phyloP scores from a whole-genome alignment of 64 coral and sea anemone species.

The Hydrozoanthus tunicans region DNA sequence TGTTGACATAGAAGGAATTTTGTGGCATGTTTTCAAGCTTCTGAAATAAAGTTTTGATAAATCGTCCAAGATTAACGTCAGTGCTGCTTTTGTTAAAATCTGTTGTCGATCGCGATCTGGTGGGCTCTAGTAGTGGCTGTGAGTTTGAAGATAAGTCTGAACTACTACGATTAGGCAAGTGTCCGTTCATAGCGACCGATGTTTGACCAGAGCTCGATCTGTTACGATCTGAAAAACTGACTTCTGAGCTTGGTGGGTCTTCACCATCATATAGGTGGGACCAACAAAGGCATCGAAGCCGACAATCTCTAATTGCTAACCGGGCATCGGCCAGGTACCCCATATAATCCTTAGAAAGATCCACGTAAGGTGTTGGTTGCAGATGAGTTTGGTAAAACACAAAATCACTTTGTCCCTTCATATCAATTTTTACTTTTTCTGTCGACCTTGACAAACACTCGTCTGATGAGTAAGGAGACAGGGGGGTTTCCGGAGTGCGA shows the following conservation, averaged over 20 bases:
- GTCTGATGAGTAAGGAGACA: constrained; percentile 63
- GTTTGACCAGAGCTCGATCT: constrained; percentile 41
- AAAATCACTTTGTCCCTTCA: constrained; percentile 69
- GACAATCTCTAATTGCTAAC: constrained; percentile 63
- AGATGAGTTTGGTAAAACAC: constrained; percentile 77
- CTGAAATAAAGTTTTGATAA: constrained; percentile 86
- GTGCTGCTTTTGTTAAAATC: constrained; percentile 59
- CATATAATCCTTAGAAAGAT: constrained; percentile 81
- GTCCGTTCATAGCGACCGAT: constrained; percentile 53
- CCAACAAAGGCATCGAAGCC: constrained; percentile 86
- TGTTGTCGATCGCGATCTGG: constrained; percentile 59
- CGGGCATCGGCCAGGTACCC: constrained; percentile 87
- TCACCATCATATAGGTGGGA: constrained; percentile 80
- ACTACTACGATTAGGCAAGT: constrained; percentile 54
- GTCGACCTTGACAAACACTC: constrained; percentile 67
- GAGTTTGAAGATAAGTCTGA: constrained; percentile 56
- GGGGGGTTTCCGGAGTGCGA: constrained; percentile 20
- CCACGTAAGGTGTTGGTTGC: constrained; percentile 38
- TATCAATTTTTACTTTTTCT: constrained; percentile 79
- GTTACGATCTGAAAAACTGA: constrained; percentile 9
- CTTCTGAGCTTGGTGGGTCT: constrained; percentile 53
- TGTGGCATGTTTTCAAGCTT: constrained; percentile 94
- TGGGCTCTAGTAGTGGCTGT: not conserved
- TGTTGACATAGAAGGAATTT: constrained; percentile 94
- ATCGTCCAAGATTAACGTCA: constrained; percentile 64